Percentiles rank a stretch among this genome's conserved stretches.
Evolutionary conservation across 2,888 invertebrate species (phyloP).

Genomic region (Smittia sp.): DNA sequence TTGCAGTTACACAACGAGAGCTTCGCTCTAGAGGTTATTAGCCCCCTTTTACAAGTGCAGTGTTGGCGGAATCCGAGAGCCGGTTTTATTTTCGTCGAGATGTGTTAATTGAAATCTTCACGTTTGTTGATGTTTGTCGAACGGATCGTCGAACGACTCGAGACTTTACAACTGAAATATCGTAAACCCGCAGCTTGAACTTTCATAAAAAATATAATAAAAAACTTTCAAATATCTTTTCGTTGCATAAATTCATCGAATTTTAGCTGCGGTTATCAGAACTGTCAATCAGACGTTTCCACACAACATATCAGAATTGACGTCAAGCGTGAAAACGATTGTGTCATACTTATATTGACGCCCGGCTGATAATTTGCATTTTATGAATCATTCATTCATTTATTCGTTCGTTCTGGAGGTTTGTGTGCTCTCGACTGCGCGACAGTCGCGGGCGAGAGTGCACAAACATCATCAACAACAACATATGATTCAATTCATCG

Average conservation of each 20-base stretch:
- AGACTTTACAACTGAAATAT: no score
- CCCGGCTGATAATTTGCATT: constrained; percentile 10
- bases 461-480: neutral
- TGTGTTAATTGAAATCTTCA: constrained; percentile 8
- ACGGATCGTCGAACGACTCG: neutral
- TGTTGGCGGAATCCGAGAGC: neutral
- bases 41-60: constrained; percentile 7
- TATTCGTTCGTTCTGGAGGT: neutral
- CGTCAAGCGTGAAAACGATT: neutral
- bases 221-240: no score
- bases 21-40: constrained; percentile 5
- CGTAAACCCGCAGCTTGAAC: no score
- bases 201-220: no score
- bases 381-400: constrained; percentile 5
- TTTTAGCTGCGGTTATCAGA: no score
- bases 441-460: neutral
- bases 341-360: neutral
- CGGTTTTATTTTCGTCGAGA: neutral
- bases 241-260: no score
- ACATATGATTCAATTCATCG: neutral
- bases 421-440: neutral
- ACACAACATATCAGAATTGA: no score
- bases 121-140: neutral
- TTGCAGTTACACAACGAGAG: constrained; percentile 4
- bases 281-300: no score